Percentiles rank a stretch among this genome's conserved stretches.
These are phyloP conservation scores for Drosophila paramelanica DNA, from an alignment of 2,888 invertebrate species.

Conservation along the genomic window DNA sequence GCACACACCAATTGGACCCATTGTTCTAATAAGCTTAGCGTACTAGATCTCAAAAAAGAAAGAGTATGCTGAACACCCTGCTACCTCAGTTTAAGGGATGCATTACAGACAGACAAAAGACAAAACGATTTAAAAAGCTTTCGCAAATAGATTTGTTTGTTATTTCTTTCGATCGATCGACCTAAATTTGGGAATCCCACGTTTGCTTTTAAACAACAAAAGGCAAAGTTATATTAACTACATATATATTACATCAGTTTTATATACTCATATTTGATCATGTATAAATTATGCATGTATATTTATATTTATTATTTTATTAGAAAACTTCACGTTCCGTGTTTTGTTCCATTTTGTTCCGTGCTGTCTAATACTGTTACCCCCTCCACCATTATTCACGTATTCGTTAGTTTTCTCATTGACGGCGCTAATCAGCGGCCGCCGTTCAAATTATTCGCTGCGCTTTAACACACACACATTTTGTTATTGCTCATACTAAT, in stretches of 20 bases:
- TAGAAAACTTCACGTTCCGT: not conserved
- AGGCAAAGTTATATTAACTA: not conserved
- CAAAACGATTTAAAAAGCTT: too few species aligned
- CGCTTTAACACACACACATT: constrained; percentile 1
- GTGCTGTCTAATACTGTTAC: not conserved
- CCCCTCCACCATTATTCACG: not conserved
- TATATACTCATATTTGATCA: not conserved
- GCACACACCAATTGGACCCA: not conserved
- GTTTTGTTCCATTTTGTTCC: constrained; percentile 8
- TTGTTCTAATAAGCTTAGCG: not conserved
- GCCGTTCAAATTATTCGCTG: constrained; percentile 23
- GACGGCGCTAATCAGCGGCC: constrained; percentile 44
- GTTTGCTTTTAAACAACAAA: too few species aligned
- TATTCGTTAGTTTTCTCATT: constrained; percentile 11
- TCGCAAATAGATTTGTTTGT: not conserved
- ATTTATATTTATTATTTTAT: too few species aligned
- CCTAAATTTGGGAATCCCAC: not conserved
- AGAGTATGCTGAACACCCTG: not conserved
- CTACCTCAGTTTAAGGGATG: not conserved
- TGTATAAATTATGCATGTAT: not conserved
- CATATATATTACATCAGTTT: not conserved
- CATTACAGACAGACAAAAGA: too few species aligned
- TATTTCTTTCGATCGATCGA: not conserved
- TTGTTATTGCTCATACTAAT: constrained; percentile 13
- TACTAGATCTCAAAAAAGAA: not conserved